These are phyloP conservation scores for Plagiodera versicolora DNA, from an alignment of 2,888 invertebrate genomes.

Conservation along the genomic window DNA sequence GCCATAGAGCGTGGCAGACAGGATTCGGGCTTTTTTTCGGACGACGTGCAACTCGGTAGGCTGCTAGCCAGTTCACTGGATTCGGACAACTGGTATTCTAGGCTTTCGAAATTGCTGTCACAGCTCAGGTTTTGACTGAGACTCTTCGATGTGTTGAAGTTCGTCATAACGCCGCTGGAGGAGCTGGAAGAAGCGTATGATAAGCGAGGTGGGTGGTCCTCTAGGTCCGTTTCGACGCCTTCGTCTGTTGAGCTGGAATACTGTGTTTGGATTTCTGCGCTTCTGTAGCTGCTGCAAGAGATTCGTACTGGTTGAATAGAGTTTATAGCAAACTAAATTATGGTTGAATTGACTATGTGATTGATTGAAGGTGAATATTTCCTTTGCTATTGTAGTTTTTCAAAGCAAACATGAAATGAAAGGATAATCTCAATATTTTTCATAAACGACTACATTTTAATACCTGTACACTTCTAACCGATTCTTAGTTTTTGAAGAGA, in stretches of 20 bases:
- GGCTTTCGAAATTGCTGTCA: constrained; percentile 80
- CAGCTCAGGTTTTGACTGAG: constrained; percentile 78
- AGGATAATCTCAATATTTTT: no score
- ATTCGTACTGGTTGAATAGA: no score
- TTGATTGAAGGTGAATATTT: no score
- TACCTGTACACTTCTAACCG: no score
- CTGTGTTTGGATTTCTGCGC: constrained; percentile 70
- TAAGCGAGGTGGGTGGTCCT: constrained; percentile 63
- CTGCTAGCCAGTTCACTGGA: constrained; percentile 82
- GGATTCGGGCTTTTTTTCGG: constrained; percentile 55
- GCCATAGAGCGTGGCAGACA: no score
- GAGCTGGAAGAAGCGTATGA: constrained; percentile 77
- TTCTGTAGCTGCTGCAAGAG: constrained; percentile 55
- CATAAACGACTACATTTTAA: no score
- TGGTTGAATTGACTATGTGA: no score
- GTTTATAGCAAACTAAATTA: no score
- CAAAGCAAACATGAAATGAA: no score
- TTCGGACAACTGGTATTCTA: no score
- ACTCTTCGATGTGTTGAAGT: constrained; percentile 72
- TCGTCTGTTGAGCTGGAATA: constrained; percentile 89
- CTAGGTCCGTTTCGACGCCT: constrained; percentile 86
- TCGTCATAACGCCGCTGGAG: constrained; percentile 73
- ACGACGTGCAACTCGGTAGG: constrained; percentile 82
- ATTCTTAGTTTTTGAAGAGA: no score
- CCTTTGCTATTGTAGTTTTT: no score